phyloP scores from a whole-genome alignment of 2,113 vertebrate species.

The Rhynchomys soricoides region DNA sequence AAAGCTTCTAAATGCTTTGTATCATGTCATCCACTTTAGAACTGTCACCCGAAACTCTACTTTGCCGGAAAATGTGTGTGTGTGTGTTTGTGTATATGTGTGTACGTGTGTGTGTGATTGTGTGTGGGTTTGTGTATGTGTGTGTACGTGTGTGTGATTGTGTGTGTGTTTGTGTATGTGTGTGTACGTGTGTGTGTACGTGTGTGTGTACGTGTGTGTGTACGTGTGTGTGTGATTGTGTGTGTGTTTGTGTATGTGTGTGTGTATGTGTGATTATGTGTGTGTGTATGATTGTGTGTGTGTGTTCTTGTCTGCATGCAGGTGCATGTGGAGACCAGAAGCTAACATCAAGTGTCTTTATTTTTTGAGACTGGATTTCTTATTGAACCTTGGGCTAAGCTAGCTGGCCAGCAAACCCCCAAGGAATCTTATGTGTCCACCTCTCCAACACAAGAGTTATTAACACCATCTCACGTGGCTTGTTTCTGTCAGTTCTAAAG shows the following conservation, averaged over 20 bases:
- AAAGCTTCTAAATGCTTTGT: neutral
- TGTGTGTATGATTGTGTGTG: neutral
- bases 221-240: neutral
- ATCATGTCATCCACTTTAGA: neutral
- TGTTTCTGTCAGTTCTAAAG: neutral
- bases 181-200: neutral
- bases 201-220: neutral
- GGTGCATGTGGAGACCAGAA: neutral
- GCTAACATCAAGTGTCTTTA: neutral
- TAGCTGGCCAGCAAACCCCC: neutral
- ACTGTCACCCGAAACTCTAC: neutral
- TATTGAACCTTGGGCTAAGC: neutral
- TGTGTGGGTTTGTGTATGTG: neutral
- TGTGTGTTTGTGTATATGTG: neutral
- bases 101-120: neutral
- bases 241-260: neutral
- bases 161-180: neutral
- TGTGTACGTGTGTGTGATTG: neutral
- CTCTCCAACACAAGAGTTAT: neutral
- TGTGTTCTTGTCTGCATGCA: neutral
- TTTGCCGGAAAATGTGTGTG: neutral
- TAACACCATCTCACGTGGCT: neutral
- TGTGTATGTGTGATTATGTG: neutral
- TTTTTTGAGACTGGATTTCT: neutral
- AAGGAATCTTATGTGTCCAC: neutral